Conservation (phyloP, 2,888 invertebrate species). For the Tachina lurida region DNA sequence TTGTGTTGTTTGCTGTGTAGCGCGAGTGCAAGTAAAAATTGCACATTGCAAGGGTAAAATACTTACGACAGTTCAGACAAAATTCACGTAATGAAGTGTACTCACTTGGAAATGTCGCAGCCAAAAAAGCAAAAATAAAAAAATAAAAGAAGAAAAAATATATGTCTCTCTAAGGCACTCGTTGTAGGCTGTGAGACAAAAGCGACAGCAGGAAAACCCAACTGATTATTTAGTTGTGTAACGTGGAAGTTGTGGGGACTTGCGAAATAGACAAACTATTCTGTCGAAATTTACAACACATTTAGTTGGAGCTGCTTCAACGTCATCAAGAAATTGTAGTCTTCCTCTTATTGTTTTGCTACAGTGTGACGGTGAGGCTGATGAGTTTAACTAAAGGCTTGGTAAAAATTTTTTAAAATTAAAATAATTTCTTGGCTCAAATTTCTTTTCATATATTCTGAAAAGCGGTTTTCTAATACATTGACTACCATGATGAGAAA, state of each 20-base stretch:
- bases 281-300: conserved; percentile 67
- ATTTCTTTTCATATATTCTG: too few species aligned
- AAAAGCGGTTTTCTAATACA: too few species aligned
- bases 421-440: too few species aligned
- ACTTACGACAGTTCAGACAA: conserved; percentile 52
- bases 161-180: conserved; percentile 17
- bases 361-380: neutral
- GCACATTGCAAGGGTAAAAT: conserved; percentile 61
- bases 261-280: conserved; percentile 61
- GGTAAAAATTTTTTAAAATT: too few species aligned
- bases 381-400: too few species aligned
- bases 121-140: conserved; percentile 30
- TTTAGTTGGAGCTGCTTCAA: conserved; percentile 59
- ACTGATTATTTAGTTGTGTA: conserved; percentile 29
- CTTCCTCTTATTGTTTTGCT: conserved; percentile 26
- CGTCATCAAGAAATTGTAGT: conserved; percentile 38
- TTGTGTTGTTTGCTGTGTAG: conserved; percentile 54
- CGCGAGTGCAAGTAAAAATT: conserved; percentile 43
- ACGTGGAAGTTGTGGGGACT: conserved; percentile 46
- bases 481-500: too few species aligned
- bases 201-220: conserved; percentile 48
- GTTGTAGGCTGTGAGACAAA: conserved; percentile 47
- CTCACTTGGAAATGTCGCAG: conserved; percentile 71
- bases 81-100: conserved; percentile 69
- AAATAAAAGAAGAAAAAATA: neutral